Percentiles rank a stretch among this genome's conserved stretches.
Evolutionary conservation across 2,888 invertebrate species (phyloP).

Genomic region (Agonum fuliginosum): DNA sequence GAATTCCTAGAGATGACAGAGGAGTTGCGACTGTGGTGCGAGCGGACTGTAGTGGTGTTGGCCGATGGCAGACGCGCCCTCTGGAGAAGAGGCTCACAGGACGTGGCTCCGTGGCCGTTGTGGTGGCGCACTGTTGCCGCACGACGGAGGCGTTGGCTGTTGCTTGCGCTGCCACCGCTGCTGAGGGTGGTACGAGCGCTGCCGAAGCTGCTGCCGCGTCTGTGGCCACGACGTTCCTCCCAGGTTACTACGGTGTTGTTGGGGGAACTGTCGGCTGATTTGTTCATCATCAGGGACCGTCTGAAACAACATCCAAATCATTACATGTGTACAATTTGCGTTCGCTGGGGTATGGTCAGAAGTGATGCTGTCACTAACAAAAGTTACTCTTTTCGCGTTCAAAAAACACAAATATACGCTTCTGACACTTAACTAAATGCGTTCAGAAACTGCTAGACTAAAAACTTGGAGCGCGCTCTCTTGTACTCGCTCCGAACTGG

Average conservation of each 20-base stretch:
- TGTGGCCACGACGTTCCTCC: constrained; percentile 79
- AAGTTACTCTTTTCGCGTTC: too few relatives aligned
- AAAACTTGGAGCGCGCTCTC: too few relatives aligned
- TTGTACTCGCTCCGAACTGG: too few relatives aligned
- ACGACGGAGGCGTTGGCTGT: constrained; percentile 74
- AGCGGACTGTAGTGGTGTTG: constrained; percentile 74
- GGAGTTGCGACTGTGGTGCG: constrained; percentile 86
- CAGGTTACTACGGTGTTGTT: constrained; percentile 80
- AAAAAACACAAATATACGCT: too few relatives aligned
- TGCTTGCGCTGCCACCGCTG: constrained; percentile 73
- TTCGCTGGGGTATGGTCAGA: not conserved
- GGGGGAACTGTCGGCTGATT: constrained; percentile 66
- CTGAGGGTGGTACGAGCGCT: constrained; percentile 79
- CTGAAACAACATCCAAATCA: constrained; percentile 58
- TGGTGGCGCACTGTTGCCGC: constrained; percentile 76
- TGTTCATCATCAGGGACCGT: constrained; percentile 61
- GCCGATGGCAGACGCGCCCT: constrained; percentile 67
- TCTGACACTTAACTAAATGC: too few relatives aligned
- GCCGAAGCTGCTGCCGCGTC: constrained; percentile 82
- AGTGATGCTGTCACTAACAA: too few relatives aligned
- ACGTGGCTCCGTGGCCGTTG: constrained; percentile 69
- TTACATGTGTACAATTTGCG: not conserved
- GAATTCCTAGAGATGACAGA: constrained; percentile 88
- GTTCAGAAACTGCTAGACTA: too few relatives aligned
- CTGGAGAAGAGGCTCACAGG: constrained; percentile 72